phyloP scores from a whole-genome alignment of 2,888 invertebrate species.

The Hydriomena furcata region DNA sequence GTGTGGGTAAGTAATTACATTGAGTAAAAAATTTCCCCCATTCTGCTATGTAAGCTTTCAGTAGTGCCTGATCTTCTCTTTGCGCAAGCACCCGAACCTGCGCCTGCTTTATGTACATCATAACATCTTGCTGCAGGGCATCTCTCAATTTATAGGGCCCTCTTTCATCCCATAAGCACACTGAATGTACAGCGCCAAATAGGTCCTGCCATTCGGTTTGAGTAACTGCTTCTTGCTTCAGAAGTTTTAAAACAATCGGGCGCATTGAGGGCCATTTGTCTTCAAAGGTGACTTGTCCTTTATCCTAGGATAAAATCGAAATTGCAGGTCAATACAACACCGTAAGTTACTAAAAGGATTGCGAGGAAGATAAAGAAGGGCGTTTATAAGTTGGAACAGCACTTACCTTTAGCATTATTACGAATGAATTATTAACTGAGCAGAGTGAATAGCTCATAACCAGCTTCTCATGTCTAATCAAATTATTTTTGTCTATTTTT shows the following conservation, averaged over 20 bases:
- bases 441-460: constrained; percentile 4
- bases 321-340: constrained; percentile 18
- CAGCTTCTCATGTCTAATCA: constrained; percentile 25
- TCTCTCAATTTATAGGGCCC: constrained; percentile 94
- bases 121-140: constrained; percentile 95
- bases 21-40: constrained; percentile 99
- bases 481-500: constrained; percentile 16
- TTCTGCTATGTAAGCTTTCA: constrained; percentile 98
- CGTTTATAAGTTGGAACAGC: not conserved
- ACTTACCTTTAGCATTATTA: constrained; percentile 38
- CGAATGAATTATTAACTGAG: constrained; percentile 22
- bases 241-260: constrained; percentile 95
- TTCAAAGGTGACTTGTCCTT: constrained; percentile 94
- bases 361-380: not conserved
- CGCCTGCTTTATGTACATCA: constrained; percentile 96
- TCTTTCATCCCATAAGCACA: constrained; percentile 98
- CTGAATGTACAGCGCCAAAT: constrained; percentile 97
- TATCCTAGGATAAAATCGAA: constrained; percentile 82
- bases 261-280: constrained; percentile 98
- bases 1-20: constrained; percentile 97
- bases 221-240: constrained; percentile 96
- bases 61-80: constrained; percentile 96
- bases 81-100: constrained; percentile 95
- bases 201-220: constrained; percentile 99
- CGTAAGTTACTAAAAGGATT: constrained; percentile 2